Conservation (phyloP, 2,113 vertebrate genomes). For the Muntiacus muntjak region DNA sequence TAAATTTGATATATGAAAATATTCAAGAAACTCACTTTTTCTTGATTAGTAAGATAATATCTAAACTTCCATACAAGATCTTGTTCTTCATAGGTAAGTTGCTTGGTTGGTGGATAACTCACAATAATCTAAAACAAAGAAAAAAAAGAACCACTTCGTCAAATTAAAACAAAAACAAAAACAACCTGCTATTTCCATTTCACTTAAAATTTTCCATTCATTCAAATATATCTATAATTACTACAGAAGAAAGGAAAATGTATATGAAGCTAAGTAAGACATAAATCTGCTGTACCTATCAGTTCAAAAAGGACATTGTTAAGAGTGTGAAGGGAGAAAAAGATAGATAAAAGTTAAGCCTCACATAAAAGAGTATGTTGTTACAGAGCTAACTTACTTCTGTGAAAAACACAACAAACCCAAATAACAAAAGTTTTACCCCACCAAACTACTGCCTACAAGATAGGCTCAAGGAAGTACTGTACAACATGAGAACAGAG, state of each 20-base stretch:
- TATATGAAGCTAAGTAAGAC: not conserved
- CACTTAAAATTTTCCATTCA: not conserved
- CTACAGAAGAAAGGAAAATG: not conserved
- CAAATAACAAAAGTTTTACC: not conserved
- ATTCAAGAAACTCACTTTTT: constrained; percentile 85
- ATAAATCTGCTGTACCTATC: not conserved
- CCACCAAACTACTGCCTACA: not conserved
- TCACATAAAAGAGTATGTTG: not conserved
- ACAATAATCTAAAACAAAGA: constrained; percentile 90
- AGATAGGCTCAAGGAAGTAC: not conserved
- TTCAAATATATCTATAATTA: not conserved
- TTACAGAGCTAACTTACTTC: not conserved
- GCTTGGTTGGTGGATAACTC: constrained; percentile 97
- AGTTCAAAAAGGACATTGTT: not conserved
- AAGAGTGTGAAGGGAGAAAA: not conserved
- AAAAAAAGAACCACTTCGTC: not conserved
- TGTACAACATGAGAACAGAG: not conserved
- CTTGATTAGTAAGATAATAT: constrained; percentile 97
- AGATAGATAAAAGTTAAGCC: not conserved
- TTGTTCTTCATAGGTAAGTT: constrained; percentile 96
- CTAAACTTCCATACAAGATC: constrained; percentile 99
- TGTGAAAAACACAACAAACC: not conserved
- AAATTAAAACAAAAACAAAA: not conserved
- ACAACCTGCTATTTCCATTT: not conserved
- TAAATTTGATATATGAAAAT: not conserved